Evolutionary conservation across 2,797 vertebrate genomes (phyloP).

Genomic region (Phalanger gymnotis): DNA sequence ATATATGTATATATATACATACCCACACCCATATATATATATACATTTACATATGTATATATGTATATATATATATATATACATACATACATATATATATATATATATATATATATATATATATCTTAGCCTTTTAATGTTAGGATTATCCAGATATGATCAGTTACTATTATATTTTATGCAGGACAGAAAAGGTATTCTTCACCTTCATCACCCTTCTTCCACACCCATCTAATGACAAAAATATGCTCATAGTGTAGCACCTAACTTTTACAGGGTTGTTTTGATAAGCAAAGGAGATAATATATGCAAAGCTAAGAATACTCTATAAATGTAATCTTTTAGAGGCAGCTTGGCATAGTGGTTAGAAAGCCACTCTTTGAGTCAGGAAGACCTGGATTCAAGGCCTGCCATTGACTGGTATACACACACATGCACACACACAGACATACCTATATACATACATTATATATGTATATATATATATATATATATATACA

Average conservation of each 20-base stretch:
- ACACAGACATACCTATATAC: no score
- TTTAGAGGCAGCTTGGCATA: neutral
- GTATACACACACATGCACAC: no score
- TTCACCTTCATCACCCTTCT: neutral
- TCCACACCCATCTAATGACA: neutral
- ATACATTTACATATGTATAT: no score
- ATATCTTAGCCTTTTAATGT: neutral
- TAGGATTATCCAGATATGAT: neutral
- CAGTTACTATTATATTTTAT: neutral
- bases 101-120: no score
- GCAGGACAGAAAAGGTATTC: neutral
- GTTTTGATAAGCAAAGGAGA: neutral
- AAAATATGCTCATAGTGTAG: neutral
- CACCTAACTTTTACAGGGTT: neutral
- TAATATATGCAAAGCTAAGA: neutral
- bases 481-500: no score
- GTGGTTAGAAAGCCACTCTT: neutral
- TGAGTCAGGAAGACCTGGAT: neutral
- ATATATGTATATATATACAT: no score
- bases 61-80: no score
- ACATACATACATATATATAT: no score
- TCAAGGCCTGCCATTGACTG: neutral
- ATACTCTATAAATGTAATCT: neutral
- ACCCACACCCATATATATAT: no score
- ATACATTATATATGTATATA: no score